phyloP scores from a whole-genome alignment of 2,797 vertebrate genomes.

The Gymnopithys bicolor region DNA sequence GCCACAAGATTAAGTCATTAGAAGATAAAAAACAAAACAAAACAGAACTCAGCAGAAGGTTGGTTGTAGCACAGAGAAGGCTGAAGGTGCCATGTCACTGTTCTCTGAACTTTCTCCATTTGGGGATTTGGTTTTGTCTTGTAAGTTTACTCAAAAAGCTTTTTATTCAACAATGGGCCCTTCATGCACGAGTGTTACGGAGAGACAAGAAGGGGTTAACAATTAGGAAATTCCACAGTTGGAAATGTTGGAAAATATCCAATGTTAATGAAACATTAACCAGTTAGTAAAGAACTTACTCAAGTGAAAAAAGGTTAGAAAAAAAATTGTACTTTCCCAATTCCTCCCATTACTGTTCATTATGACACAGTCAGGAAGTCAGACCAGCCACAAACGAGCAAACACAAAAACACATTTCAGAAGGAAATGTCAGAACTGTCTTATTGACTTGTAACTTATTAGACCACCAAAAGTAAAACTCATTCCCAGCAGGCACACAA shows the following conservation, averaged over 20 bases:
- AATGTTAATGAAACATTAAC: neutral
- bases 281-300: neutral
- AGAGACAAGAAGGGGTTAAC: neutral
- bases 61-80: neutral
- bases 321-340: neutral
- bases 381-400: neutral
- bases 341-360: neutral
- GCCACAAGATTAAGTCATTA: fast-evolving
- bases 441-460: neutral
- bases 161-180: neutral
- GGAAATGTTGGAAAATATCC: neutral
- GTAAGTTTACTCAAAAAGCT: neutral
- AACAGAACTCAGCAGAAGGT: neutral
- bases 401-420: neutral
- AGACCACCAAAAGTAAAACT: neutral
- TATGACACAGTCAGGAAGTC: neutral
- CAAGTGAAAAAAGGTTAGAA: neutral
- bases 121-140: neutral
- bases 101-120: neutral
- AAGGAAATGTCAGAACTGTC: neutral
- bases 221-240: too few relatives aligned
- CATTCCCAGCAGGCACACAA: neutral
- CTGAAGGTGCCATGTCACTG: neutral
- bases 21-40: neutral
- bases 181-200: neutral